phyloP scores from a whole-genome alignment of 2,888 invertebrate species.

The Phaonia tiefii region DNA sequence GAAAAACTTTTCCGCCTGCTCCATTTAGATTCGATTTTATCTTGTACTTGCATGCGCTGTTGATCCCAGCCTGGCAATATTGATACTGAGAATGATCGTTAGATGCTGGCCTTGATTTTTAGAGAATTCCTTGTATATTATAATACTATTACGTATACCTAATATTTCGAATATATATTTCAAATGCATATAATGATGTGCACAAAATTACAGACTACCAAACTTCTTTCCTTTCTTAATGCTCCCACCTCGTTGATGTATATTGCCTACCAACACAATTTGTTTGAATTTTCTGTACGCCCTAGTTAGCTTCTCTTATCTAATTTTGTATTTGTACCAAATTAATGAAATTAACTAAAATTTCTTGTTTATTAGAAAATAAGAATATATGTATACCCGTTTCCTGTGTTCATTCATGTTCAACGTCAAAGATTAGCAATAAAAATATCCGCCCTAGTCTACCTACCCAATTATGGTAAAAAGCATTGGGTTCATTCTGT shows the following conservation, averaged over 20 bases:
- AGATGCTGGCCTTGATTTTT: too few relatives aligned
- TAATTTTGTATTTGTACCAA: slow-evolving; percentile 27
- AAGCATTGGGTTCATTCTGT: too few relatives aligned
- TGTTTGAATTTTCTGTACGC: neutral
- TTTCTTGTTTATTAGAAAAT: neutral
- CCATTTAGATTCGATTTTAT: too few relatives aligned
- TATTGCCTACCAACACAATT: neutral
- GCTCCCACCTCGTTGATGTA: neutral
- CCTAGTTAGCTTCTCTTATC: neutral
- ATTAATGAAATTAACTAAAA: slow-evolving; percentile 42
- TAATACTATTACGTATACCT: too few relatives aligned
- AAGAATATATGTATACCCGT: neutral
- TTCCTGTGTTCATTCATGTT: slow-evolving; percentile 22
- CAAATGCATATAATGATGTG: too few relatives aligned
- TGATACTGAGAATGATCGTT: too few relatives aligned
- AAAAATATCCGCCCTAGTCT: too few relatives aligned
- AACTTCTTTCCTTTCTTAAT: neutral
- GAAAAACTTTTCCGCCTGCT: too few relatives aligned
- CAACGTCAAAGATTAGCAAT: slow-evolving; percentile 45
- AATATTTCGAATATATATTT: too few relatives aligned
- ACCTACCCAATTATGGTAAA: neutral
- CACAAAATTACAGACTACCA: neutral
- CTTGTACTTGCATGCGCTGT: too few relatives aligned
- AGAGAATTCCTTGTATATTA: too few relatives aligned
- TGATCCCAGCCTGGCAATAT: too few relatives aligned